Evolutionary conservation across 1,140 invertebrate genomes (phyloP).

Genomic region (Chrysomallon squamiferum): DNA sequence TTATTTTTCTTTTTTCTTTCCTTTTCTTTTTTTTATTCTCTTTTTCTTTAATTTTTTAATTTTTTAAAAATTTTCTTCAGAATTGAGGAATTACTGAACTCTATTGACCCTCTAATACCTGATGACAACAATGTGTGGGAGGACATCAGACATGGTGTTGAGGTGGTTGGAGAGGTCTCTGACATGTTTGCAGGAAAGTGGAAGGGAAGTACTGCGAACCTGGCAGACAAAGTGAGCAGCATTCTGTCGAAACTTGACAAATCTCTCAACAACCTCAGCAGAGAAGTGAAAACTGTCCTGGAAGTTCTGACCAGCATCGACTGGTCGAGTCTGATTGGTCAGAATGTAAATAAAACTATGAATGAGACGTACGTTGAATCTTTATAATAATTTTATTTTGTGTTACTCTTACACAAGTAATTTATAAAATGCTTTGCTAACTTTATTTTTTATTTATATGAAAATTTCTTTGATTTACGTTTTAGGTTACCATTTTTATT

Average conservation of each 20-base stretch:
- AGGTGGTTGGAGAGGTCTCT: background rate
- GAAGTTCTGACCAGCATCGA: slow-evolving; percentile 3
- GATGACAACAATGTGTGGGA: slow-evolving; percentile 16
- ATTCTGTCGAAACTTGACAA: slow-evolving; percentile 3
- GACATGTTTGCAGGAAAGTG: slow-evolving; percentile 1
- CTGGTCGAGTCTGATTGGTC: slow-evolving; percentile 8
- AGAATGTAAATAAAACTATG: background rate
- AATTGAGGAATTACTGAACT: slow-evolving; percentile 12
- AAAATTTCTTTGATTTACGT: no score
- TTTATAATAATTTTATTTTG: background rate
- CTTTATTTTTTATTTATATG: no score
- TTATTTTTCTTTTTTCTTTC: no score
- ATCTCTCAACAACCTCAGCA: background rate
- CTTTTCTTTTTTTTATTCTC: no score
- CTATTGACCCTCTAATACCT: slow-evolving; percentile 6
- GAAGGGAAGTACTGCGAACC: slow-evolving; percentile 10
- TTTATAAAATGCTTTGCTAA: no score
- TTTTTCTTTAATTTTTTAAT: no score
- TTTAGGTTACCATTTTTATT: no score
- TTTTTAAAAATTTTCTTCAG: no score
- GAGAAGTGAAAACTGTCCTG: background rate
- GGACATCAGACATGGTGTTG: slow-evolving; percentile 3
- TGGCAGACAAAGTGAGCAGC: background rate
- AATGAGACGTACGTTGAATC: background rate
- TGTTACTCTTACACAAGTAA: no score